Base-by-base conservation (phyloP, 2,888 invertebrate species). In the Plebejus melissa region DNA sequence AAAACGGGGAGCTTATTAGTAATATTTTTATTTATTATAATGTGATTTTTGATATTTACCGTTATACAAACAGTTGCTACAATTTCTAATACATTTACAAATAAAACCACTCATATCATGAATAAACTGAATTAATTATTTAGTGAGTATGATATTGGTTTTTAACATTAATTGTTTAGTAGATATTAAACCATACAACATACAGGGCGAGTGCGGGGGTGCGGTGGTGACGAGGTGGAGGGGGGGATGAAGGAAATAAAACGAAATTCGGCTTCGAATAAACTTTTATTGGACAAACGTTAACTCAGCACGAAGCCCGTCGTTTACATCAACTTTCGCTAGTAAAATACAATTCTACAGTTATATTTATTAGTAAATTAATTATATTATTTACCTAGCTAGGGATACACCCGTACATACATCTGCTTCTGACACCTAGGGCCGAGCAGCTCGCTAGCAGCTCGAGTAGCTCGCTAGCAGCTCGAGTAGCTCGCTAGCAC, bases 251-350 rank as follows among this genome's bases (percentile, higher is more conserved):
- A 7, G 11, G 72, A 79, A 82, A 80, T 81, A 77, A 92, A 91
- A 91, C 86, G 78, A 84, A 78, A 69, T 82, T 86, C 85, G 86
- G 89, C 89, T 91, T 88, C 86, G 90, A 89, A 90, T 90, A 90
- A 90, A 88, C 85, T 87, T 91, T 91, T 92, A 92, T 90, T 93
- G 90, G 92, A 90, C 90, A 90, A 90, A 89, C 86, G 84, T 85
- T 83, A 85, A 85, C 85, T 84, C 84, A 85, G 82, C 81, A 80
- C 82, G 87, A 87, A 88, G 88, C 87, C 85, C 82, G 86, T 87
- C 84, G 87, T 87, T 85, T 90, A 92, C 90, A 90, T 87, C 87
- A 88, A 91, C 87, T 75, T 85, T 85, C 82, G 87, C 90, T 90
- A 90, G 79, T 87, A 86, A 89, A 86, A 86, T 86, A 86, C 84